Percentiles rank a stretch among this genome's conserved stretches.
Evolutionary conservation across 2,888 invertebrate species (phyloP).

Genomic region (Eledone cirrhosa): DNA sequence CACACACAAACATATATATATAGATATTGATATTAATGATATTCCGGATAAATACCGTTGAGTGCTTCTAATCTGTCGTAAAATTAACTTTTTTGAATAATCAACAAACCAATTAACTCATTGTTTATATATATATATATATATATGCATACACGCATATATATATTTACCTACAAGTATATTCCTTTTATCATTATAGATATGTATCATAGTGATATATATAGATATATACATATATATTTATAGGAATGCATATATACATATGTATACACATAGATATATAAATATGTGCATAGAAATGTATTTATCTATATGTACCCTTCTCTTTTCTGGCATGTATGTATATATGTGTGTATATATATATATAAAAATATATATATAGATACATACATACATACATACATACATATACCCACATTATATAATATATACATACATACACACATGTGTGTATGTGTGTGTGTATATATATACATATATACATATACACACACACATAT

Average conservation of each 20-base stretch:
- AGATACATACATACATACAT: not conserved
- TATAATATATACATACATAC: not conserved
- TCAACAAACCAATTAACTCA: too few relatives aligned
- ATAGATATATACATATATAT: not conserved
- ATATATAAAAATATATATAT: not conserved
- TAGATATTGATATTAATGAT: too few relatives aligned
- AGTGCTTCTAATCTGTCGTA: too few relatives aligned
- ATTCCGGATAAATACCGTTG: too few relatives aligned
- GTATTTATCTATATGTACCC: not conserved
- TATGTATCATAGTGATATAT: too few relatives aligned
- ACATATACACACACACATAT: too few relatives aligned
- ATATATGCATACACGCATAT: too few relatives aligned
- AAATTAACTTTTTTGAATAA: too few relatives aligned
- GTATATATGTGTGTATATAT: not conserved
- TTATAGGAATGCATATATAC: not conserved
- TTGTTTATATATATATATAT: too few relatives aligned
- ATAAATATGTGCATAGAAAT: not conserved
- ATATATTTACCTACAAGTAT: too few relatives aligned
- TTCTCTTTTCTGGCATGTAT: not conserved
- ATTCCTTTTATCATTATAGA: too few relatives aligned
- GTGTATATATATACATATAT: not conserved
- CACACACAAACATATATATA: too few relatives aligned
- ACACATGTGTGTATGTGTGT: not conserved
- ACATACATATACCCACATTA: not conserved
- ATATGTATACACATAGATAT: not conserved